Evolutionary conservation across 2,113 vertebrate genomes (phyloP).

Genomic region (Mormyrus iriodes): DNA sequence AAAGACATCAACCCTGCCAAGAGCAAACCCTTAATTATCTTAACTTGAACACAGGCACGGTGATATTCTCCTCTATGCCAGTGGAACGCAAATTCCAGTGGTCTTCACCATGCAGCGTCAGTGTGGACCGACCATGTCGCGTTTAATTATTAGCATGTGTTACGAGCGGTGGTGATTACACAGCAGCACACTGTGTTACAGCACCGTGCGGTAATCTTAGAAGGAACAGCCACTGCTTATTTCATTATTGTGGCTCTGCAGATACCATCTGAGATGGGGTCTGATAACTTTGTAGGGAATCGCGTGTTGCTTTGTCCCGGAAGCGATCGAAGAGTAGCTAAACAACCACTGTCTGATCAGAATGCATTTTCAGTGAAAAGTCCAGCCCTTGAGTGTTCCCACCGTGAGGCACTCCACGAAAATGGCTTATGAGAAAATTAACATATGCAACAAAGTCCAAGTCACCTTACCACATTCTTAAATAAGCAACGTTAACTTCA

Average conservation of each 20-base stretch:
- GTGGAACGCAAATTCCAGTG: background rate
- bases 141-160: background rate
- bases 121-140: background rate
- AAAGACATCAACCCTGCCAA: slow-evolving; percentile 32
- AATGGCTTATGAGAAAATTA: background rate
- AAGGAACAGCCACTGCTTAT: background rate
- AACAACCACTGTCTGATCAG: background rate
- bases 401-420: background rate
- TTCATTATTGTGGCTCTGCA: background rate
- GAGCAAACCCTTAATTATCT: slow-evolving; percentile 48
- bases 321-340: background rate
- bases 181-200: background rate
- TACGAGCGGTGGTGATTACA: background rate
- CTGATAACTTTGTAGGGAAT: background rate
- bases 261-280: slow-evolving; percentile 7
- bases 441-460: background rate
- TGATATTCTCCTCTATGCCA: background rate
- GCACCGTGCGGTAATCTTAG: background rate
- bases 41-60: slow-evolving; percentile 28
- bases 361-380: background rate
- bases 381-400: background rate
- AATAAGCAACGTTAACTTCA: background rate
- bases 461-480: background rate
- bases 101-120: background rate
- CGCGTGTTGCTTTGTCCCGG: background rate